phyloP scores from a whole-genome alignment of 2,113 vertebrate genomes.

The Phrynosoma blainvillii region DNA sequence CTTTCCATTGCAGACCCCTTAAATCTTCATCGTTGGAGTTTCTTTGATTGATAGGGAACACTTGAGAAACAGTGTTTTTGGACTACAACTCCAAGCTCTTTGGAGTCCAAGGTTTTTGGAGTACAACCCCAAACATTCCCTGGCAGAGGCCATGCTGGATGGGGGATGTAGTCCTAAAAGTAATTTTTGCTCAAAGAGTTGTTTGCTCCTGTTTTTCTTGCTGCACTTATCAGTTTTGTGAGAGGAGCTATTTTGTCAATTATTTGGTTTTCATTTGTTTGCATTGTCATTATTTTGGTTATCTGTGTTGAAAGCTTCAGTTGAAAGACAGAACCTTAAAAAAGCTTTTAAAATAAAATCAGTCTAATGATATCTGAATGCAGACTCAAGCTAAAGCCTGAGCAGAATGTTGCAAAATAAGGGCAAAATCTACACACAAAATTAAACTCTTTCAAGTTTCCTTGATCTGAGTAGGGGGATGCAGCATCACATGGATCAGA shows the following conservation, averaged over 20 bases:
- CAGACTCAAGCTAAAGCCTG: neutral
- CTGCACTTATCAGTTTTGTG: neutral
- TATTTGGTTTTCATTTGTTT: neutral
- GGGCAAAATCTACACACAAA: neutral
- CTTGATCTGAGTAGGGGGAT: neutral
- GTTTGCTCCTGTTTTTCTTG: neutral
- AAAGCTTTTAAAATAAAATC: neutral
- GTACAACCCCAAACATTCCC: neutral
- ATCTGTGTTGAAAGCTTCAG: neutral
- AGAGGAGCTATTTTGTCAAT: neutral
- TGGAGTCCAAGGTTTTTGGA: too few species aligned
- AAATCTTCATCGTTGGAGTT: too few species aligned
- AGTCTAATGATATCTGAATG: neutral
- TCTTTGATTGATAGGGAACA: too few species aligned
- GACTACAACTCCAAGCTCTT: too few species aligned
- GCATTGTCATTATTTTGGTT: neutral
- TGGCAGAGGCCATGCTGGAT: neutral
- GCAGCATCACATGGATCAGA: neutral
- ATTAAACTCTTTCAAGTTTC: neutral
- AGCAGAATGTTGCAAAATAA: neutral
- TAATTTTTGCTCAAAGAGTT: neutral
- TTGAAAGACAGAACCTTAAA: neutral
- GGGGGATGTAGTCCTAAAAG: neutral
- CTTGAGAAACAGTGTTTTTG: too few species aligned
- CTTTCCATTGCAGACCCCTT: neutral